A percentile compares a stretch with the other conserved stretches of the same genome.
phyloP scores from a whole-genome alignment of 2,888 invertebrate genomes.

The Alsophila aescularia region DNA sequence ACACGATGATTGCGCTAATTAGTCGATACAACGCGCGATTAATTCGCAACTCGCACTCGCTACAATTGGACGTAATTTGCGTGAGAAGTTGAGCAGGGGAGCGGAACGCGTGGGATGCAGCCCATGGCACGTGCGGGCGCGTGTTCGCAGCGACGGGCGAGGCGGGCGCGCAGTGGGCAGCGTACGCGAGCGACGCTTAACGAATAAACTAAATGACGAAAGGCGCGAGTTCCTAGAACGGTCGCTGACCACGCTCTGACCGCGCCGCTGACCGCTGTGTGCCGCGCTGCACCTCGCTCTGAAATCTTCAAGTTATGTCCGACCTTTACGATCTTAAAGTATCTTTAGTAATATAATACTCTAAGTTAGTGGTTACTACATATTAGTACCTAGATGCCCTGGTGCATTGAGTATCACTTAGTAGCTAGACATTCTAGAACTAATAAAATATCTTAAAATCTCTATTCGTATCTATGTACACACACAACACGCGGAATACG shows the following conservation, averaged over 20 bases:
- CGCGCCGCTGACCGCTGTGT: not conserved
- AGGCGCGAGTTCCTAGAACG: constrained; percentile 20
- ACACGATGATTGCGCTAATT: constrained; percentile 36
- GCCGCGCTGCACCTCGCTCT: not conserved
- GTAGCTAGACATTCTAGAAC: too few species aligned
- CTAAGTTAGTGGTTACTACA: too few species aligned
- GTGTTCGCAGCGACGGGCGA: not conserved
- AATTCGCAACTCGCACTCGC: constrained; percentile 38
- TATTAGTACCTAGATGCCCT: too few species aligned
- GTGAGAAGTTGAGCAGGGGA: constrained; percentile 43
- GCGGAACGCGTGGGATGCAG: constrained; percentile 6
- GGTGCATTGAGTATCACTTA: too few species aligned
- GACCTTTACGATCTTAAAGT: too few species aligned
- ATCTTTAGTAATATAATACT: too few species aligned
- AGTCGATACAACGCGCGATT: constrained; percentile 35
- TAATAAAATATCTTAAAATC: too few species aligned
- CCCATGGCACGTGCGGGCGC: constrained; percentile 4
- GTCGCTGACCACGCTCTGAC: constrained; percentile 12
- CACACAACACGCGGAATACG: too few species aligned
- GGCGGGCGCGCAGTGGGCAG: not conserved
- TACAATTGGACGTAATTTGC: constrained; percentile 46
- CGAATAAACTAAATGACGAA: constrained; percentile 21
- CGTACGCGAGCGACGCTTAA: not conserved
- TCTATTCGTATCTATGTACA: too few species aligned
- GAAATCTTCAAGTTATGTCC: too few species aligned